Evolutionary conservation across 2,113 vertebrate genomes (phyloP).

Genomic region (Labrus mixtus): DNA sequence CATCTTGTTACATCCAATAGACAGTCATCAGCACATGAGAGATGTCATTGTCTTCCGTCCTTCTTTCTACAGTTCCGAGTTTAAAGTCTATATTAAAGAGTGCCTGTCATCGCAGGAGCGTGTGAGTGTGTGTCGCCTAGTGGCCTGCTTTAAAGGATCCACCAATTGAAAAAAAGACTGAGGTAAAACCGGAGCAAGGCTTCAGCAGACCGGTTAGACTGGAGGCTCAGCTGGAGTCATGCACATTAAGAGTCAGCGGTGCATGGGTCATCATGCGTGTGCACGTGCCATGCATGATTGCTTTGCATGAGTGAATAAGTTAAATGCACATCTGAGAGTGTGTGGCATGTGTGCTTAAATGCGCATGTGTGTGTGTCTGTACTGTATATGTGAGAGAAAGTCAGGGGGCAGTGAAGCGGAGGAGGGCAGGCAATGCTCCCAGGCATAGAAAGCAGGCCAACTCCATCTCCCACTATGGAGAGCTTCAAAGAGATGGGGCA

Average conservation of each 20-base stretch:
- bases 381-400: slow-evolving; percentile 63
- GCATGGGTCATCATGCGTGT: slow-evolving; percentile 48
- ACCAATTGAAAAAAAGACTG: slow-evolving; percentile 28
- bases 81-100: slow-evolving; percentile 39
- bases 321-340: slow-evolving; percentile 39
- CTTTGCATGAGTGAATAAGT: slow-evolving; percentile 59
- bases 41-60: slow-evolving; percentile 14
- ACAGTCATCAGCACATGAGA: slow-evolving; percentile 25
- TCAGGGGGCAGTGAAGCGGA: slow-evolving; percentile 73
- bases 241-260: slow-evolving; percentile 40
- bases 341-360: slow-evolving; percentile 19
- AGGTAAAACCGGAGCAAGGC: slow-evolving; percentile 15
- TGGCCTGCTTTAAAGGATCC: slow-evolving; percentile 28
- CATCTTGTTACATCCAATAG: slow-evolving; percentile 7
- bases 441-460: slow-evolving; percentile 79
- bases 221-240: slow-evolving; percentile 67
- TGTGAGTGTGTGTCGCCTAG: slow-evolving; percentile 18
- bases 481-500: slow-evolving; percentile 60
- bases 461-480: slow-evolving; percentile 65
- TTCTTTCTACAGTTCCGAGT: neutral
- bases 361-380: slow-evolving; percentile 27
- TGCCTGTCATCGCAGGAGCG: slow-evolving; percentile 57
- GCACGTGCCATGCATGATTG: slow-evolving; percentile 62
- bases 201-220: slow-evolving; percentile 32
- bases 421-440: slow-evolving; percentile 76